Evolutionary conservation across 1,140 invertebrate species (phyloP), one percentile per base, ranked within the genome.

Genomic region (Caenorhabditis tropicalis): DNA sequence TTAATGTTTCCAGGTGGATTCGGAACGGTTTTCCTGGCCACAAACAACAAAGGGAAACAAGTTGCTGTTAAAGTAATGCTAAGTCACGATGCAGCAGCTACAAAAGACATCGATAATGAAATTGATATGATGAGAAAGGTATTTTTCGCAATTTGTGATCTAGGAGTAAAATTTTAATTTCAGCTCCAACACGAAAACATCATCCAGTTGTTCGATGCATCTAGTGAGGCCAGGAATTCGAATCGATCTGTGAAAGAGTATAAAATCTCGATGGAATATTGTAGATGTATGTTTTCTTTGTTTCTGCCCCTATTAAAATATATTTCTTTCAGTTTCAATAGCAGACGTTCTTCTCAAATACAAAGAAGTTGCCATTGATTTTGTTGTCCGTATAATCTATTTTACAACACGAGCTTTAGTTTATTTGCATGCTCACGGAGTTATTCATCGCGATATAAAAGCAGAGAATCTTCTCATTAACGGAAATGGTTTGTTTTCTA

Each of bases 391-490:
- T 10, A 74, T 74, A 46, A 74, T 74, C n/a, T 74, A 74, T n/a
- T 74, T 74, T 12, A 74, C 65, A 15, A 74, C 65, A 46, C 33
- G 36, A 24, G 65, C 65, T 4, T 43, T 74, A n/a, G 65, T 74
- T 12, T 74, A 74, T 31, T 43, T 74, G 65, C 65, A 74, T 19
- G 43, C 65, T 43, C 10, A 27, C n/a, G 65, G 65, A 21, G 65
- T 43, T n/a, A 74, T 74, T 36, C 65, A 74, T 24, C 33, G 65
- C 15, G 65, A 74, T 74, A 74, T 74, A 39, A 74, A 74, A 46
- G 65, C 65, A 27, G 65, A 74, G n/a, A 74, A 74, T 74, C 36
- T 74, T n/a, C 65, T 74, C 36, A 74, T 74, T n/a, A 74, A 74
- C 65, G 65, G 65, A 74, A 74, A 74, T 74, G 65, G 65, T 74